phyloP scores from a whole-genome alignment of 2,888 invertebrate species.

The Enchytraeus crypticus region DNA sequence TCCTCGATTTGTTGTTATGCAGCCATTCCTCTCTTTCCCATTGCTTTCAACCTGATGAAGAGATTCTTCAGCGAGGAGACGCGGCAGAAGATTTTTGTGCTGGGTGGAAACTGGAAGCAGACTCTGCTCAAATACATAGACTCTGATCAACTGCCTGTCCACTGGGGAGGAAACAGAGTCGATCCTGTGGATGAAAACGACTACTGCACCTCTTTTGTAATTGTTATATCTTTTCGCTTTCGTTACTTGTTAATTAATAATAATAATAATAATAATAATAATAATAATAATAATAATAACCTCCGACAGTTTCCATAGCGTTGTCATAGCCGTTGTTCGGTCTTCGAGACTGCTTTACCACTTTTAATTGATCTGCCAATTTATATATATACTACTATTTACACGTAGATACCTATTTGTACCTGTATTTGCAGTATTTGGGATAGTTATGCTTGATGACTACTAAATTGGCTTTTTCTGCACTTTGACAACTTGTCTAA shows the following conservation, averaged over 20 bases:
- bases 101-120: slow-evolving; percentile 56
- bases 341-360: too few species aligned
- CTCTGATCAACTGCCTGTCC: slow-evolving; percentile 20
- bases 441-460: too few species aligned
- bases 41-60: slow-evolving; percentile 76
- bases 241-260: background rate
- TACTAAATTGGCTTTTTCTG: too few species aligned
- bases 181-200: slow-evolving; percentile 18
- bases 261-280: background rate
- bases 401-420: too few species aligned
- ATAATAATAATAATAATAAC: background rate
- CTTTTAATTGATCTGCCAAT: too few species aligned
- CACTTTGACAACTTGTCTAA: too few species aligned
- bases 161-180: slow-evolving; percentile 23
- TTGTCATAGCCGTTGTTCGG: too few species aligned
- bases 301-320: too few species aligned
- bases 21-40: slow-evolving; percentile 59
- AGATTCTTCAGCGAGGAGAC: slow-evolving; percentile 84
- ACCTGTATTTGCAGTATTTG: too few species aligned
- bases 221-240: too few species aligned
- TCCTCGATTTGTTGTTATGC: background rate
- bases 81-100: slow-evolving; percentile 75
- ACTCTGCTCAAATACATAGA: slow-evolving; percentile 20
- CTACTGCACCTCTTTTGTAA: too few species aligned
- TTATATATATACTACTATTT: too few species aligned